These are phyloP conservation scores for Dolichotis patagonum DNA, from an alignment of 2,113 vertebrate genomes.

Conservation along the genomic window DNA sequence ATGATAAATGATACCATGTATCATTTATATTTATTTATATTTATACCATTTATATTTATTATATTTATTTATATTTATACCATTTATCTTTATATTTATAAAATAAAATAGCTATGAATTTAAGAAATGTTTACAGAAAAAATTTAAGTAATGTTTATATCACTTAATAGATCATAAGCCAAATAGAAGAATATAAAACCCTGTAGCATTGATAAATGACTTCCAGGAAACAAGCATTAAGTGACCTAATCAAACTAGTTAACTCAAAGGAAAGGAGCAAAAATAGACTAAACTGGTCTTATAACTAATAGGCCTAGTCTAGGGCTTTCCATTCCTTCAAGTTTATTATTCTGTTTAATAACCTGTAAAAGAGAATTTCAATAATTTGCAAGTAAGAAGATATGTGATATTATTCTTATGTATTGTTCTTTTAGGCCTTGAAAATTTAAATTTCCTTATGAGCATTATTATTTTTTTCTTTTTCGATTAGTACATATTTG, in stretches of 20 bases:
- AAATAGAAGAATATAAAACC: conserved; percentile 1
- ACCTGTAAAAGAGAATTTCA: conserved; percentile 29
- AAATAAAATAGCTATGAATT: conserved; percentile 28
- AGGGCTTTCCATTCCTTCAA: background rate
- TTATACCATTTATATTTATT: no score
- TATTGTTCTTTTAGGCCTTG: background rate
- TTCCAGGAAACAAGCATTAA: background rate
- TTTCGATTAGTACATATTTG: background rate
- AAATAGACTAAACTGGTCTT: background rate
- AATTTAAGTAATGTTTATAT: background rate
- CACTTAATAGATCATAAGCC: background rate
- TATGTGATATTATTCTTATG: background rate
- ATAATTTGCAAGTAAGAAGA: background rate
- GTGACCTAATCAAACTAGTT: background rate
- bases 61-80: no score
- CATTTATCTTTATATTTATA: conserved; percentile 36
- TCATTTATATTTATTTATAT: no score
- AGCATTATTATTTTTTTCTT: background rate
- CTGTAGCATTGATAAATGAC: background rate
- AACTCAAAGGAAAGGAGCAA: background rate
- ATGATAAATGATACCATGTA: background rate
- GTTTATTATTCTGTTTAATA: background rate
- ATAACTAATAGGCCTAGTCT: background rate
- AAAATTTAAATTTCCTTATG: conserved; percentile 11
- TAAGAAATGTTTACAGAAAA: background rate